Base-by-base conservation (phyloP, 2,113 vertebrate genomes). In the Smithornis capensis region DNA sequence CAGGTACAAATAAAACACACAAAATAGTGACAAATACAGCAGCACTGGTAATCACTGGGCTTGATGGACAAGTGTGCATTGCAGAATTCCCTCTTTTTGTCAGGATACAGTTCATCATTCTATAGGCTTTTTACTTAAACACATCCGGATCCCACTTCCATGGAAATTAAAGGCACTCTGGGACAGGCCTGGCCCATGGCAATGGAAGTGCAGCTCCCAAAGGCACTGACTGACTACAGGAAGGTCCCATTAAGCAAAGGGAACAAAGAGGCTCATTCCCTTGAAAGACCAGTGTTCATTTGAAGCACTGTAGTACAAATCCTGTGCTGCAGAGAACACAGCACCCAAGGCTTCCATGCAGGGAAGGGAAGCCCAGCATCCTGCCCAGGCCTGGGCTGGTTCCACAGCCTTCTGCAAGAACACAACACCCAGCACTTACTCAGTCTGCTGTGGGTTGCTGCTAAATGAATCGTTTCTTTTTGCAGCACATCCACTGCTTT, bases 221-320 rank as follows among this genome's bases (percentile, higher is more conserved):
- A 55, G 28, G 69, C 45, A n/a, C 68, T 69, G 76, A 71, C 57
- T 33, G 2, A 38, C 76, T 71, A 49, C 83, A 85, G 87, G 40
- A 77, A 59, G 71, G 71, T 60, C 83, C 71, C 86, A 76, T 77
- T 79, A 87, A 75, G 60, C 76, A 75, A 49, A 47, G 52, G 17
- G 94, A 83, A 37, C 85, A 94, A 82, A 94, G 94, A 79, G 49
- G 16, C 63, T 76, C 67, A 68, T 79, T 93, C 90, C 90, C 67
- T 77, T 50, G 52, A 52, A 82, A 94, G 62, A 84, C 27, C 38
- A 78, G 38, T 3, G 70, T 35, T 59, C 60, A 42, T 64, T 28
- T 55, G 81, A 56, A 69, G 73, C 25, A 47, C 68, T 79, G 35
- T 47, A 88, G 78, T 60, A 33, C 78, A 91, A 79, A 45, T 53